Evolutionary conservation across 2,888 invertebrate species (phyloP).

Genomic region (Epirrita christyi): DNA sequence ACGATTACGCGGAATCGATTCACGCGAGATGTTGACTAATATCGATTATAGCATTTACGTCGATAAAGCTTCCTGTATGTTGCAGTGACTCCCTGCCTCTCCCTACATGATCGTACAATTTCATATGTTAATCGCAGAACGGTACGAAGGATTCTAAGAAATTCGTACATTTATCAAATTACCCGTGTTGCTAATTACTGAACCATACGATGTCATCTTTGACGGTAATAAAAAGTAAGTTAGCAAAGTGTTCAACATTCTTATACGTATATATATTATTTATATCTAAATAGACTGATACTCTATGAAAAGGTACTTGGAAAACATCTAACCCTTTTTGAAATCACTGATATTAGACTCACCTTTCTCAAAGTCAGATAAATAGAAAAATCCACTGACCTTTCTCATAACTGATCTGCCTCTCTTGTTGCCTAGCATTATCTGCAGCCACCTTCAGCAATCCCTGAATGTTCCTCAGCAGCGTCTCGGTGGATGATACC

Average conservation of each 20-base stretch:
- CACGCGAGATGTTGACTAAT: constrained; percentile 66
- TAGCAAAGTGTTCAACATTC: neutral
- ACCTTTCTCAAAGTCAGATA: too few species aligned
- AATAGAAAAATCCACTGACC: constrained; percentile 83
- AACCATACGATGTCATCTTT: neutral
- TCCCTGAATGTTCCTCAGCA: constrained; percentile 97
- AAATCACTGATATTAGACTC: too few species aligned
- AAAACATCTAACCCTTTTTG: too few species aligned
- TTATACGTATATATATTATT: neutral
- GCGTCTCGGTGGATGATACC: constrained; percentile 95
- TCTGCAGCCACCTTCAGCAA: constrained; percentile 98
- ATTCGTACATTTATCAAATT: constrained; percentile 42
- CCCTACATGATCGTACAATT: constrained; percentile 63
- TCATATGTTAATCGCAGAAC: constrained; percentile 67
- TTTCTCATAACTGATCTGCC: constrained; percentile 98
- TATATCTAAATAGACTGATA: too few species aligned
- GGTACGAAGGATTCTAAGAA: constrained; percentile 55
- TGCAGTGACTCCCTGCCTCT: constrained; percentile 51
- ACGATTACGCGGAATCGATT: constrained; percentile 72
- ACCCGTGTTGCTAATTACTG: constrained; percentile 30
- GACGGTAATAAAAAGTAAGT: neutral
- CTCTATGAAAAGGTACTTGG: too few species aligned
- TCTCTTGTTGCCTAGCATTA: constrained; percentile 97
- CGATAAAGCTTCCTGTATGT: constrained; percentile 62
- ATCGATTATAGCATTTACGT: constrained; percentile 75